Evolutionary conservation across 2,888 invertebrate genomes (phyloP).

Genomic region (Sepiola atlantica): DNA sequence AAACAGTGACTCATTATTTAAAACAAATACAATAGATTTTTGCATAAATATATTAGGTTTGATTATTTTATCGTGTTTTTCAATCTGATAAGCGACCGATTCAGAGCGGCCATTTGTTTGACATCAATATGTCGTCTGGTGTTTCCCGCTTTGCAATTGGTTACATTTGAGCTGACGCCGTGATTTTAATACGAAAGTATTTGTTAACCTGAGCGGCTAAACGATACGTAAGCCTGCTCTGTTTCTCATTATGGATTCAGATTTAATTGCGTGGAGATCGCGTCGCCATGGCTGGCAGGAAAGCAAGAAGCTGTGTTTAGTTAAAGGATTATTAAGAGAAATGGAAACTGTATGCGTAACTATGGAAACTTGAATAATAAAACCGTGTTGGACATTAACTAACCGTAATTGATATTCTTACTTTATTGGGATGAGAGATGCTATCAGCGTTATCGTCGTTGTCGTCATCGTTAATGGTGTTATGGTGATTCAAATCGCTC

Average conservation of each 20-base stretch:
- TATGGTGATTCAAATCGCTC: not conserved
- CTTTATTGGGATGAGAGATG: not conserved
- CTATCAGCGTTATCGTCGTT: not conserved
- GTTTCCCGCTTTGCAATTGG: not conserved
- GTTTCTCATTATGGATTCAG: not conserved
- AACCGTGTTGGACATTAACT: not conserved
- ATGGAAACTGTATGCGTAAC: not conserved
- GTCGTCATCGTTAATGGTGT: not conserved
- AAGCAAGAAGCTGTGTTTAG: not conserved
- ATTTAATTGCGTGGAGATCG: not conserved
- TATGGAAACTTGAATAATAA: not conserved
- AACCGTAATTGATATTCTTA: not conserved
- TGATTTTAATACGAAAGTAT: not conserved
- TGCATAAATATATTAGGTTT: too few species aligned
- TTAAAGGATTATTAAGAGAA: not conserved
- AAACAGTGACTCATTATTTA: too few species aligned
- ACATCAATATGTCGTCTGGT: not conserved
- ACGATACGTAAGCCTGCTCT: not conserved
- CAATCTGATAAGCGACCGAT: not conserved
- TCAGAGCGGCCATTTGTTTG: not conserved
- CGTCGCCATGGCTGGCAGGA: not conserved
- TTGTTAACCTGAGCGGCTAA: not conserved
- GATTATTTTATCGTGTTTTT: not conserved
- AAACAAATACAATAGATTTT: too few species aligned
- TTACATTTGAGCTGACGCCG: not conserved